Conservation (phyloP, 2,797 vertebrate genomes). For the Cuculus canorus region DNA sequence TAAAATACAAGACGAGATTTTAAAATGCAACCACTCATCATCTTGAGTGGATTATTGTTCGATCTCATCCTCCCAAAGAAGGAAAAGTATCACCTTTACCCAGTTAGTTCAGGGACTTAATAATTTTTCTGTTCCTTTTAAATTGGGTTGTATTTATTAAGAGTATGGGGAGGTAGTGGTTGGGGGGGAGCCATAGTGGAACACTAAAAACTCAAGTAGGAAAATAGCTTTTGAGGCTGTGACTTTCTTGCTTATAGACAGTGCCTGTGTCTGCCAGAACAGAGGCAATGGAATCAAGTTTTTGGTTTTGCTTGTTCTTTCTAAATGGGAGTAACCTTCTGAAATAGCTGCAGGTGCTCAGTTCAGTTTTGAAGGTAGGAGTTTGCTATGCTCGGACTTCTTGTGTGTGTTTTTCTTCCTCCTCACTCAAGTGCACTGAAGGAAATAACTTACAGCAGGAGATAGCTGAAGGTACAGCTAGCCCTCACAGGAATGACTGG, state of each 20-base stretch:
- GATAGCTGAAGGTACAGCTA: neutral
- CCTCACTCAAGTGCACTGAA: neutral
- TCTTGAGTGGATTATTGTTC: neutral
- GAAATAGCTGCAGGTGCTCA: neutral
- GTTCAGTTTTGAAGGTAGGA: neutral
- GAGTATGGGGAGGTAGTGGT: neutral
- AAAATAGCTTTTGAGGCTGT: neutral
- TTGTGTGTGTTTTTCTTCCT: neutral
- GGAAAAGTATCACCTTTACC: neutral
- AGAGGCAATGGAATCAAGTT: neutral
- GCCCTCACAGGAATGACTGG: neutral
- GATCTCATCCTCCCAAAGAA: neutral
- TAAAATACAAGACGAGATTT: neutral
- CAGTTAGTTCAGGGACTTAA: neutral
- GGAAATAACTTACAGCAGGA: neutral
- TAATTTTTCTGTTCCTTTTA: neutral
- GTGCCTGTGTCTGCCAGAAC: neutral
- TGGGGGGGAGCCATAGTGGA: fast-evolving
- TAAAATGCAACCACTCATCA: neutral
- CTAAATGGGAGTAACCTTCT: neutral
- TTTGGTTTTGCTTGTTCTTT: neutral
- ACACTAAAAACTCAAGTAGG: neutral
- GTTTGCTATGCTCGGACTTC: neutral
- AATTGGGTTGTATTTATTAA: neutral
- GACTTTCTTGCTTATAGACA: neutral